Conservation (phyloP, 2,113 vertebrate genomes). For the Lepus europaeus region DNA sequence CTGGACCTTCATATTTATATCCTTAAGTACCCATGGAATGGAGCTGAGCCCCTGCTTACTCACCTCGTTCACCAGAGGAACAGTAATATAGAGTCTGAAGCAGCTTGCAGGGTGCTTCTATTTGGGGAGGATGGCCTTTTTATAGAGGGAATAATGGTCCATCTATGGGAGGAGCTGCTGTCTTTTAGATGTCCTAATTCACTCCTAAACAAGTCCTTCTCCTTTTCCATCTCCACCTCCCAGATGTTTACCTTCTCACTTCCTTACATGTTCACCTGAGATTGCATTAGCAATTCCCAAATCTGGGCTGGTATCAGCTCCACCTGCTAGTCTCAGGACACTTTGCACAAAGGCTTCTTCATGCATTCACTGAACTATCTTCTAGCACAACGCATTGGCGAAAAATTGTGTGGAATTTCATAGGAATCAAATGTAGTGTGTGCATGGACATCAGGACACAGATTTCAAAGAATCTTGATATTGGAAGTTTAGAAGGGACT, state of each 20-base stretch:
- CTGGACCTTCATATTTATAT: not conserved
- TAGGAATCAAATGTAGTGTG: not conserved
- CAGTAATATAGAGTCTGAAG: constrained; percentile 76
- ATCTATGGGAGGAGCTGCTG: constrained; percentile 80
- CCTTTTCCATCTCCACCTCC: constrained; percentile 83
- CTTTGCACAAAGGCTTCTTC: constrained; percentile 34
- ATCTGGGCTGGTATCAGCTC: constrained; percentile 71
- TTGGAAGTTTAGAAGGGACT: constrained; percentile 39
- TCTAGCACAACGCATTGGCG: not conserved
- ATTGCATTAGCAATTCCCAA: constrained; percentile 70
- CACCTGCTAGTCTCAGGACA: constrained; percentile 54
- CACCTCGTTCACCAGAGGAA: constrained; percentile 81
- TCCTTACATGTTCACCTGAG: constrained; percentile 57
- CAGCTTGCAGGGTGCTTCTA: constrained; percentile 75
- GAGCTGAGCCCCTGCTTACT: constrained; percentile 61
- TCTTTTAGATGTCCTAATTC: constrained; percentile 84
- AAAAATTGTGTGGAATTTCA: not conserved
- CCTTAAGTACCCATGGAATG: not conserved
- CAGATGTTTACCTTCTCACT: constrained; percentile 67
- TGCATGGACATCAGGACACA: not conserved
- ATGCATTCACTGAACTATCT: not conserved
- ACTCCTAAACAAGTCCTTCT: constrained; percentile 81
- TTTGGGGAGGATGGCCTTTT: constrained; percentile 63
- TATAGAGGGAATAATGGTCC: constrained; percentile 80
- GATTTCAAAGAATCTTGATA: constrained; percentile 30